A percentile compares a stretch with the other conserved stretches of the same genome.
phyloP scores from a whole-genome alignment of 2,888 invertebrate species.

The Yponomeuta plumbellus region DNA sequence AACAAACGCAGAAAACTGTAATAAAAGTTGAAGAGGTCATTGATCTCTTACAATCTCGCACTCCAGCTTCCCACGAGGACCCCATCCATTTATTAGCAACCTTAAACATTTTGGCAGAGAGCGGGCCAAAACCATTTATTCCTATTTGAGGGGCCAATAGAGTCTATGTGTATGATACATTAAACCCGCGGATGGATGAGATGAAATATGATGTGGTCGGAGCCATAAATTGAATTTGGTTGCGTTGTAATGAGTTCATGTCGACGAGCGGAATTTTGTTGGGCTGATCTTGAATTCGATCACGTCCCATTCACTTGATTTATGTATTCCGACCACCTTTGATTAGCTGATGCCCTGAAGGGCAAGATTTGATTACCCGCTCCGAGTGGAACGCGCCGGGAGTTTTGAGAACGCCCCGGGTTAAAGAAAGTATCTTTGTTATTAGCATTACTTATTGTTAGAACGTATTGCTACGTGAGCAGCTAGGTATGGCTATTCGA shows the following conservation, averaged over 20 bases:
- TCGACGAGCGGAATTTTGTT: constrained; percentile 51
- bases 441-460: constrained; percentile 13
- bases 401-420: constrained; percentile 9
- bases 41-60: constrained; percentile 1
- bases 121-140: constrained; percentile 15
- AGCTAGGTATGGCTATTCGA: neutral
- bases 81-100: constrained; percentile 13
- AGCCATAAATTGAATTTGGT: constrained; percentile 69
- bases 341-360: constrained; percentile 47
- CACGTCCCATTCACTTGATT: constrained; percentile 68
- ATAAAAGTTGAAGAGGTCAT: neutral
- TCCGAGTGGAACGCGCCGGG: constrained; percentile 6
- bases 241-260: constrained; percentile 70
- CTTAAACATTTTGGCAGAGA: constrained; percentile 11
- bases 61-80: constrained; percentile 4
- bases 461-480: constrained; percentile 5
- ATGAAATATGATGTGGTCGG: constrained; percentile 64
- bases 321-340: constrained; percentile 67
- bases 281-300: constrained; percentile 68
- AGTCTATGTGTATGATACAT: constrained; percentile 44
- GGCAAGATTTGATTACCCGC: constrained; percentile 63
- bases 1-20: neutral
- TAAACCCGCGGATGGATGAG: constrained; percentile 37
- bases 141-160: constrained; percentile 22
- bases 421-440: constrained; percentile 14